A percentile compares a stretch with the other conserved stretches of the same genome.
Conservation (phyloP, 1,140 invertebrate genomes). For the Ridgeia piscesae region DNA sequence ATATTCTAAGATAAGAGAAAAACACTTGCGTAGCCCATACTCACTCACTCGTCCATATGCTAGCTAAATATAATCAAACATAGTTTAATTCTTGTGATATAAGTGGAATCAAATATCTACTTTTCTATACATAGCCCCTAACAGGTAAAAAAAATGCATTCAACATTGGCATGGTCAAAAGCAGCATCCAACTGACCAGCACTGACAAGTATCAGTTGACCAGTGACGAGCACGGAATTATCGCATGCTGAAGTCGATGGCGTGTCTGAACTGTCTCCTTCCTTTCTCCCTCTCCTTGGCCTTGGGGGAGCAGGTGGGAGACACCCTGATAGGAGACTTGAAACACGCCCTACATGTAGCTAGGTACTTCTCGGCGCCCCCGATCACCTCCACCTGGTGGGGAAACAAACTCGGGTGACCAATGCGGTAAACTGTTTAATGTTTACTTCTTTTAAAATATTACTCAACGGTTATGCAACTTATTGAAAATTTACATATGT, state of each 20-base stretch:
- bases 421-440: neutral
- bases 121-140: no score
- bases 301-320: conserved; percentile 8
- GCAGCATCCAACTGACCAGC: neutral
- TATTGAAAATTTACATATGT: no score
- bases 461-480: no score
- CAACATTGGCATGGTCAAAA: no score
- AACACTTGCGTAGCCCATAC: no score
- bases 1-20: no score
- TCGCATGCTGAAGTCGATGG: neutral
- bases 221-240: neutral
- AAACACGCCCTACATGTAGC: conserved; percentile 66
- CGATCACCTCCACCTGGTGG: conserved; percentile 66
- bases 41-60: no score
- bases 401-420: neutral
- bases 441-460: no score
- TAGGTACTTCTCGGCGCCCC: conserved; percentile 67
- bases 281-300: neutral
- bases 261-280: neutral
- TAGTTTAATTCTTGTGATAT: no score
- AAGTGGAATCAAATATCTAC: no score
- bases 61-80: no score
- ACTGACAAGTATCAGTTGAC: neutral
- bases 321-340: conserved; percentile 13
- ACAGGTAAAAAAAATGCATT: no score